These are phyloP conservation scores for Apoda limacodes DNA, from an alignment of 2,888 invertebrate species.

Conservation along the genomic window DNA sequence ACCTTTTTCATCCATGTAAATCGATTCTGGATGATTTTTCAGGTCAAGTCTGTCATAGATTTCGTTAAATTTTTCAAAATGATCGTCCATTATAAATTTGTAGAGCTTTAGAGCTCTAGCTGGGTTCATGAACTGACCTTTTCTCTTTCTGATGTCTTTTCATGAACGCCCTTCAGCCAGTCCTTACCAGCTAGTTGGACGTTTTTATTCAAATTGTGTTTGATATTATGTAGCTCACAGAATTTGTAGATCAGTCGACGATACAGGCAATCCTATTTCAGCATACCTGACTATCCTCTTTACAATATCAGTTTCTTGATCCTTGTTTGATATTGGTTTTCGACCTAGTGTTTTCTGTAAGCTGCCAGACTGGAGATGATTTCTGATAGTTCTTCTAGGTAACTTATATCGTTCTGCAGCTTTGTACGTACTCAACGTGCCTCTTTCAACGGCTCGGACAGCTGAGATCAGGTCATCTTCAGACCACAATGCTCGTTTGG, in stretches of 20 bases:
- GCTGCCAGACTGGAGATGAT: conserved; percentile 18
- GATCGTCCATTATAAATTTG: conserved; percentile 20
- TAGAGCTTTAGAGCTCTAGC: conserved; percentile 24
- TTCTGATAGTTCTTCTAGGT: conserved; percentile 23
- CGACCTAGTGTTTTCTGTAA: conserved; percentile 20
- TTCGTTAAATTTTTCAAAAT: conserved; percentile 16
- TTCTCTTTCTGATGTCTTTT: conserved; percentile 19
- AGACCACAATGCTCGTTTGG: conserved; percentile 21
- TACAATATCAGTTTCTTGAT: conserved; percentile 21
- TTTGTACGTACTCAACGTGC: conserved; percentile 6
- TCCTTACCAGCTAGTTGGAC: conserved; percentile 18
- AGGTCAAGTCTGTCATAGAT: conserved; percentile 15
- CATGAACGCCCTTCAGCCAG: conserved; percentile 22
- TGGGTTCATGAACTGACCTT: conserved; percentile 23
- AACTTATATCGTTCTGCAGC: conserved; percentile 21
- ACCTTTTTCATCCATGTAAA: conserved; percentile 23
- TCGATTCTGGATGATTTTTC: conserved; percentile 15
- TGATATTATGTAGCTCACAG: conserved; percentile 22
- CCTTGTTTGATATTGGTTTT: conserved; percentile 18
- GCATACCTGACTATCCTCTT: conserved; percentile 16
- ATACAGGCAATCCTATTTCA: conserved; percentile 9
- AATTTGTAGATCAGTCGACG: no score
- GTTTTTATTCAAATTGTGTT: conserved; percentile 17
- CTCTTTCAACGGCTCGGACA: conserved; percentile 9
- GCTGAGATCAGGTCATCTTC: conserved; percentile 18